These are phyloP conservation scores for Steatornis caripensis DNA, from an alignment of 2,113 vertebrate genomes.

Conservation along the genomic window DNA sequence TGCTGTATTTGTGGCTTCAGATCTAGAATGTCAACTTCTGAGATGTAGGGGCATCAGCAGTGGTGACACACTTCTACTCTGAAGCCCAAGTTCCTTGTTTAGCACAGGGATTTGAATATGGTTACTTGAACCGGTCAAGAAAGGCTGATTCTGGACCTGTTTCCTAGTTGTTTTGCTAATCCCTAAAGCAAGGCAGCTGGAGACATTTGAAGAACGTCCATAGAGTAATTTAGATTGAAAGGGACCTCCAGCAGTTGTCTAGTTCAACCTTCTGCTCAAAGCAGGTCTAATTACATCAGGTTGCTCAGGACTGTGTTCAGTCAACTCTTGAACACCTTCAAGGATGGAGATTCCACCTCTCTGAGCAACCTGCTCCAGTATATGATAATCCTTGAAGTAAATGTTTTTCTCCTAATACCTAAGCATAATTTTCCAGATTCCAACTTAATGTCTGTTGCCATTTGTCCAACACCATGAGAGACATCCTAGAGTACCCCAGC, in stretches of 20 bases:
- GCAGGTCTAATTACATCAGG: background rate
- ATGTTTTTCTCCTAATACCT: background rate
- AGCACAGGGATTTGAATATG: background rate
- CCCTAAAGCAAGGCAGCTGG: background rate
- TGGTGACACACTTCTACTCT: background rate
- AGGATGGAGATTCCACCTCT: background rate
- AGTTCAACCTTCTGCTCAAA: background rate
- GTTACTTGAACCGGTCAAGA: background rate
- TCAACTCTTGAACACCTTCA: background rate
- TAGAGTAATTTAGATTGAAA: background rate
- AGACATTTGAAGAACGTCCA: background rate
- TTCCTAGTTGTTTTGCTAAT: background rate
- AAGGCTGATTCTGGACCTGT: background rate
- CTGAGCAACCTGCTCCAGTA: background rate
- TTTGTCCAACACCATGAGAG: background rate
- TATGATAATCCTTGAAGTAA: background rate
- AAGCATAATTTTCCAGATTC: background rate
- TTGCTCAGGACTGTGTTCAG: background rate
- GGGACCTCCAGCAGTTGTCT: background rate
- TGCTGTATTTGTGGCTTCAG: background rate
- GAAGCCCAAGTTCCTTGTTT: background rate
- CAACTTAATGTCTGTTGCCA: background rate
- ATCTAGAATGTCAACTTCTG: background rate
- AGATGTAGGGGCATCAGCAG: background rate
- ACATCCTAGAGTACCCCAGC: background rate